Conservation (phyloP, 2,797 vertebrate genomes). For the Enteromius mattozi region DNA sequence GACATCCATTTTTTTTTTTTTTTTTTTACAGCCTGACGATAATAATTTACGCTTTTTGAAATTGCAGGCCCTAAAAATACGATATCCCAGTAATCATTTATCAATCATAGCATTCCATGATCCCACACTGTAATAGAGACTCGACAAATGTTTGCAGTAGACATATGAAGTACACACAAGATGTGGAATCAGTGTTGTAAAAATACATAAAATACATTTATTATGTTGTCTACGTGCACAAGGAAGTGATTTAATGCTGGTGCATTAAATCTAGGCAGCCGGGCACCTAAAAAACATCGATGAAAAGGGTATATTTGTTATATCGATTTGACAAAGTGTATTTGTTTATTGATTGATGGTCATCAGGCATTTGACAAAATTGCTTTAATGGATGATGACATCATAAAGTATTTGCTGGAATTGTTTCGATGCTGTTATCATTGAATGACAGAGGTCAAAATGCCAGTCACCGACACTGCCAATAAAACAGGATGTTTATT, state of each 20-base stretch:
- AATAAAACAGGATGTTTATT: slow-evolving; percentile 79
- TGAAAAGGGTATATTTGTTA: background rate
- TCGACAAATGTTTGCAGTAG: slow-evolving; percentile 29
- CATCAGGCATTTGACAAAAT: slow-evolving; percentile 35
- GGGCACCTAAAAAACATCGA: background rate
- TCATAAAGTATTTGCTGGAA: slow-evolving; percentile 43
- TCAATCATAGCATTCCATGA: slow-evolving; percentile 33
- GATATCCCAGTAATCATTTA: slow-evolving; percentile 27
- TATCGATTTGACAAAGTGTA: slow-evolving; percentile 7
- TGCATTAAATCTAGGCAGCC: slow-evolving; percentile 1
- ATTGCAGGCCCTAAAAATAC: slow-evolving; percentile 18
- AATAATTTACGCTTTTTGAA: slow-evolving; percentile 16
- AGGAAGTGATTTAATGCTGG: slow-evolving; percentile 33
- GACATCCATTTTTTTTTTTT: slow-evolving; percentile 6
- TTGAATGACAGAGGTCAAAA: slow-evolving; percentile 66
- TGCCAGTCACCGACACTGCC: slow-evolving; percentile 66
- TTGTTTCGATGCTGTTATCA: slow-evolving; percentile 38
- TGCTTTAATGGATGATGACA: slow-evolving; percentile 8
- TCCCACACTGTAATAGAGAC: slow-evolving; percentile 28
- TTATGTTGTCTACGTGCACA: slow-evolving; percentile 19
- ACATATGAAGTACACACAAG: slow-evolving; percentile 27
- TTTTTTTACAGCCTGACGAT: slow-evolving; percentile 1
- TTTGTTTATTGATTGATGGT: slow-evolving; percentile 31
- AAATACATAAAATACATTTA: slow-evolving; percentile 39
- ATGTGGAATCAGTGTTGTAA: slow-evolving; percentile 31